These are phyloP conservation scores for Echinops telfairi DNA, from an alignment of 2,113 vertebrate species.

Conservation along the genomic window DNA sequence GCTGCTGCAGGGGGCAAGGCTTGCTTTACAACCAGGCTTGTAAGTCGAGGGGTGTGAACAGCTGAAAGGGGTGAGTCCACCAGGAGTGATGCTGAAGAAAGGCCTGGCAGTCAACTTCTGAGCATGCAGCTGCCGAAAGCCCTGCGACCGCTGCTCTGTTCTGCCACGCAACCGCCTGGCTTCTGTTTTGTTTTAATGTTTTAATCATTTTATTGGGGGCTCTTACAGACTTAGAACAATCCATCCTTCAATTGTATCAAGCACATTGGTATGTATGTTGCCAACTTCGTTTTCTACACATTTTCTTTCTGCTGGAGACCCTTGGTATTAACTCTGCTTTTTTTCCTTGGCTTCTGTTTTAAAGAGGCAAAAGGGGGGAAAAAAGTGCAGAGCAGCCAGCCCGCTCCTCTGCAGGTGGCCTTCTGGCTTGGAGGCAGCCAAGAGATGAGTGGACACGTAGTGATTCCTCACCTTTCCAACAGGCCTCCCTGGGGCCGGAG, in stretches of 20 bases:
- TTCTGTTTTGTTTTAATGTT: background rate
- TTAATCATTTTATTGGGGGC: no score
- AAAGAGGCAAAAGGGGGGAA: no score
- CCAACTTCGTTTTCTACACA: no score
- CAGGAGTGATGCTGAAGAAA: background rate
- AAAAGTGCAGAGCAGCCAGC: background rate
- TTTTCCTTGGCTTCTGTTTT: no score
- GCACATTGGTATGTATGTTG: no score
- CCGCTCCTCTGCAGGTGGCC: background rate
- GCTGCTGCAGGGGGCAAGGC: fast-evolving
- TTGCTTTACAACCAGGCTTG: background rate
- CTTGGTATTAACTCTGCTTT: no score
- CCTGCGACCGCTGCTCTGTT: background rate
- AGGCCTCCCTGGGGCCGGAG: background rate
- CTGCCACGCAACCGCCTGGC: background rate
- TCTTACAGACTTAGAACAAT: no score
- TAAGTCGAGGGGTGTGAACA: background rate
- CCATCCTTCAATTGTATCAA: no score
- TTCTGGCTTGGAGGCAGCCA: background rate
- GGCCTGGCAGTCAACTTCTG: background rate
- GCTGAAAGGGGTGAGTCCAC: background rate
- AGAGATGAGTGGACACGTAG: background rate
- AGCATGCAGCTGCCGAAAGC: background rate
- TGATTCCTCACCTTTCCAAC: fast-evolving
- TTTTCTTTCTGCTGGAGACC: no score